Conservation (phyloP, 2,888 invertebrate species). For the Hirtodrosophila confusa region DNA sequence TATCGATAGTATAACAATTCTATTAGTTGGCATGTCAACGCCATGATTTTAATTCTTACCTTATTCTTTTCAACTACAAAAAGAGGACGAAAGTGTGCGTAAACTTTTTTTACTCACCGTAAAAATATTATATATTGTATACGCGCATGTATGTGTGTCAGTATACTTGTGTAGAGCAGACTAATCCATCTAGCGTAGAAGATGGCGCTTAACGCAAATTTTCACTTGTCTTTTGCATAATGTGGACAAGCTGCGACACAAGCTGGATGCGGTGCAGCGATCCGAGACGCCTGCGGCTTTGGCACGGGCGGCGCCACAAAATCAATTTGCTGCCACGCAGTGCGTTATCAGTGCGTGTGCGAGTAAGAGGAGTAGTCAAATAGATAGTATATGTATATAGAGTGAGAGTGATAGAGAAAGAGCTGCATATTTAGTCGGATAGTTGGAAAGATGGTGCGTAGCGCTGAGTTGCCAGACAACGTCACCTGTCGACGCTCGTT, state of each 20-base stretch:
- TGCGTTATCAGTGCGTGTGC: slow-evolving; percentile 67
- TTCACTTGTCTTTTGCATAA: slow-evolving; percentile 78
- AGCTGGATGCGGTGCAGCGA: slow-evolving; percentile 22
- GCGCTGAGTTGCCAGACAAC: slow-evolving; percentile 49
- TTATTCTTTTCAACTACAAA: too few relatives aligned
- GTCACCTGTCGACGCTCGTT: slow-evolving; percentile 81
- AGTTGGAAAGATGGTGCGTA: slow-evolving; percentile 33
- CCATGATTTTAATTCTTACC: too few relatives aligned
- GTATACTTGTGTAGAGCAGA: slow-evolving; percentile 15
- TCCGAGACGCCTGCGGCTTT: slow-evolving; percentile 43
- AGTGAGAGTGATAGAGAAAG: slow-evolving; percentile 5
- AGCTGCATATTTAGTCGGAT: slow-evolving; percentile 1
- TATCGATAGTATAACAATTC: too few relatives aligned
- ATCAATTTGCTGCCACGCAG: slow-evolving; percentile 75
- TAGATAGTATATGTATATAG: background rate
- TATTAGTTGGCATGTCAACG: too few relatives aligned
- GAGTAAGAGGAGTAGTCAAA: slow-evolving; percentile 2
- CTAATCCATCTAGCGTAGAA: slow-evolving; percentile 57
- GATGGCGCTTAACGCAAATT: slow-evolving; percentile 70
- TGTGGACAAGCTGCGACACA: slow-evolving; percentile 59
- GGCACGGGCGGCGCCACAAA: slow-evolving; percentile 76
- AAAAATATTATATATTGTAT: background rate
- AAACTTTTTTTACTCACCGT: too few relatives aligned
- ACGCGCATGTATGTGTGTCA: background rate
- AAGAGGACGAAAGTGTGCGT: too few relatives aligned